phyloP scores from a whole-genome alignment of 2,113 vertebrate genomes.

The Propithecus coquereli region DNA sequence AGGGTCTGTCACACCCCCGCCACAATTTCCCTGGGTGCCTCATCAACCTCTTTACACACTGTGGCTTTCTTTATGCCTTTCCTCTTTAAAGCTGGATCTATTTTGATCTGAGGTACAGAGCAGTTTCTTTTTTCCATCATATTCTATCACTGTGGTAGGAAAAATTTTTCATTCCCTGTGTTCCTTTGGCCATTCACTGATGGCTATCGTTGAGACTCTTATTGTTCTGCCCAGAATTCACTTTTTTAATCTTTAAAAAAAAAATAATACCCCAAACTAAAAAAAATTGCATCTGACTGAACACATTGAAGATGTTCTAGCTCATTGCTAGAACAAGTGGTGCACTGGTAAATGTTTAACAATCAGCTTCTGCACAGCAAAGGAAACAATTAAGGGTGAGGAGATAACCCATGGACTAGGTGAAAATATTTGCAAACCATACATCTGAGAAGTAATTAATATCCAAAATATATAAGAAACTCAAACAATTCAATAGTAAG shows the following conservation, averaged over 20 bases:
- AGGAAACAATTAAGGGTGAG: neutral
- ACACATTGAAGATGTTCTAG: neutral
- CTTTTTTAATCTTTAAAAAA: neutral
- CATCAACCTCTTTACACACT: neutral
- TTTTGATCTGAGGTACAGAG: conserved; percentile 8
- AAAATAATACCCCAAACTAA: too few species aligned
- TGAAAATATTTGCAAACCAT: neutral
- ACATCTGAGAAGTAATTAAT: neutral
- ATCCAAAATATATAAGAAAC: neutral
- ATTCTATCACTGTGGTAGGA: neutral
- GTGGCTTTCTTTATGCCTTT: neutral
- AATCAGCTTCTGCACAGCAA: neutral
- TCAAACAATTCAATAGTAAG: neutral
- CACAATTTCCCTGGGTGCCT: neutral
- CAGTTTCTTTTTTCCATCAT: neutral
- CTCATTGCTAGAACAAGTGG: neutral
- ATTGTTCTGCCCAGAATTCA: conserved; percentile 14
- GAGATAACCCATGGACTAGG: neutral
- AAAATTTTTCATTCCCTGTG: neutral
- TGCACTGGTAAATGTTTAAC: neutral
- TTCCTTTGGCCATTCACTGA: neutral
- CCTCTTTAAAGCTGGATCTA: neutral
- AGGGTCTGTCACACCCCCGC: neutral
- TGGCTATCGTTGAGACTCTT: neutral
- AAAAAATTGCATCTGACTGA: neutral